phyloP scores from a whole-genome alignment of 1,140 invertebrate genomes.

The Panagrolaimus sp. region DNA sequence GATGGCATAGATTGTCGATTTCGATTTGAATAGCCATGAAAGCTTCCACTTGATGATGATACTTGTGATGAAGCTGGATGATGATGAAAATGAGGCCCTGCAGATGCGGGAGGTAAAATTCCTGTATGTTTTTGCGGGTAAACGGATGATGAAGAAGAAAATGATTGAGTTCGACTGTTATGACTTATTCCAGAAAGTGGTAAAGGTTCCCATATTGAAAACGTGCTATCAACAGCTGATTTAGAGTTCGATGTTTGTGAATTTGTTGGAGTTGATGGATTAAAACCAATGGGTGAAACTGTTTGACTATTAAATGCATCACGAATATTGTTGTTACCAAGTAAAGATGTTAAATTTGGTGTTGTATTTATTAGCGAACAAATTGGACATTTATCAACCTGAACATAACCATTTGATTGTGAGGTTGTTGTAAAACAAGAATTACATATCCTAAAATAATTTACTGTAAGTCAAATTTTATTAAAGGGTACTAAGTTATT shows the following conservation, averaged over 20 bases:
- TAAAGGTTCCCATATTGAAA: constrained; percentile 10
- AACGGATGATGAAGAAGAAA: background rate
- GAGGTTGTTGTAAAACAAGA: too few species aligned
- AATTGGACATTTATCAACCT: background rate
- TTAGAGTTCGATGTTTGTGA: background rate
- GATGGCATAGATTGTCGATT: too few species aligned
- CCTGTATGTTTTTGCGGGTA: background rate
- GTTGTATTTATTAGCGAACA: background rate
- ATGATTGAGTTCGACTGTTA: too few species aligned
- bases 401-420: too few species aligned
- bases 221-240: background rate
- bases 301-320: constrained; percentile 6
- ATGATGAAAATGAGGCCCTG: background rate
- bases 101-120: background rate
- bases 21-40: too few species aligned
- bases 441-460: too few species aligned
- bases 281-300: background rate
- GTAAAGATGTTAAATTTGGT: background rate
- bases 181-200: background rate
- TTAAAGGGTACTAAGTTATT: too few species aligned
- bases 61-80: background rate
- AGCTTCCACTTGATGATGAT: background rate
- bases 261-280: background rate
- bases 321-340: background rate
- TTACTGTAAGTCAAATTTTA: too few species aligned